phyloP scores from a whole-genome alignment of 2,888 invertebrate species.

The Patella pellucida region DNA sequence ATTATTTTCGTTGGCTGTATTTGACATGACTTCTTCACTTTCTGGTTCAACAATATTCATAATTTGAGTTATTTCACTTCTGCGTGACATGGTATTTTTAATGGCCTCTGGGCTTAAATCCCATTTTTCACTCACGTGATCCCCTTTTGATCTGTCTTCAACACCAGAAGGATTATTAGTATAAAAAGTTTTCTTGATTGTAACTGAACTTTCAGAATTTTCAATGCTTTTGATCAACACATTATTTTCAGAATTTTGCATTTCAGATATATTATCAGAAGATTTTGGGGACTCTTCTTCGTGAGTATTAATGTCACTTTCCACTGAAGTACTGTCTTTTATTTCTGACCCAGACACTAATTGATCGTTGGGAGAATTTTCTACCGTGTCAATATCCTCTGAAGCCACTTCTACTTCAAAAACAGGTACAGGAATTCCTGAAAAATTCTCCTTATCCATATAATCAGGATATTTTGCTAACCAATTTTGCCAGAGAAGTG shows the following conservation, averaged over 20 bases:
- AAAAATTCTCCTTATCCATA: constrained; percentile 41
- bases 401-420: constrained; percentile 45
- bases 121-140: constrained; percentile 24
- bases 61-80: constrained; percentile 22
- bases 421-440: constrained; percentile 43
- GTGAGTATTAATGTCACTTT: constrained; percentile 12
- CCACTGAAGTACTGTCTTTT: constrained; percentile 1
- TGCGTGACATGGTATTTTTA: constrained; percentile 29
- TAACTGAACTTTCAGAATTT: no score
- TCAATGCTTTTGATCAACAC: no score
- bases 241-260: no score
- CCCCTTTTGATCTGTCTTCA: no score
- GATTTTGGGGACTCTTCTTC: no score
- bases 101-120: constrained; percentile 35
- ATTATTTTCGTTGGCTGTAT: constrained; percentile 38
- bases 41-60: neutral
- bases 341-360: constrained; percentile 11
- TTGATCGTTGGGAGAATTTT: constrained; percentile 17
- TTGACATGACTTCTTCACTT: neutral
- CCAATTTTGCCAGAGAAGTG: constrained; percentile 64
- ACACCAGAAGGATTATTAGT: no score
- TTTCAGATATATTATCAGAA: no score
- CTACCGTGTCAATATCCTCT: constrained; percentile 23
- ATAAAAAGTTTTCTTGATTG: no score
- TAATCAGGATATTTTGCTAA: constrained; percentile 64